Base-by-base conservation (phyloP, 1,140 invertebrate genomes). In the Artemia franciscana region DNA sequence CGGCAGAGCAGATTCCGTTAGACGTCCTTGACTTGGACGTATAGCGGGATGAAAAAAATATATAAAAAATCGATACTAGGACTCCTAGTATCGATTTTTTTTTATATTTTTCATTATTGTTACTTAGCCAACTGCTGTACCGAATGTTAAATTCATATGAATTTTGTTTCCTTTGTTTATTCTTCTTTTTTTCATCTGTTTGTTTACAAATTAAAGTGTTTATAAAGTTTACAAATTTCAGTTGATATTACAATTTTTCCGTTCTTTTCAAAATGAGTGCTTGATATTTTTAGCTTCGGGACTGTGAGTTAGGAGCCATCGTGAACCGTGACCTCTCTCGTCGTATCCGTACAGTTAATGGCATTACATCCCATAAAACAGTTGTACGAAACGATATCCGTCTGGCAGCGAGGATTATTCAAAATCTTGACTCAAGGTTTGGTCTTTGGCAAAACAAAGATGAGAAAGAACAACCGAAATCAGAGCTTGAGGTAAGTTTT, bases 311-410 rank as follows among this genome's bases (percentile, higher is more conserved):
- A 65, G 89, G 90, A 56, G 91, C 86, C 2, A 92, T 92, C 68
- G 86, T 96, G 1, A 96, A 96, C 72, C 78, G 93, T 3, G 94
- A 98, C 74, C 74, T 97, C 12, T 90, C 85, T 64, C 82, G 91
- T 18, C 80, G 95, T 27, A 88, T 98, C 60, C 82, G 95, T 0
- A 84, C 88, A 4, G 87, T 93, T 0, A 93, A 89, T 73, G 92
- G 93, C 5, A 81, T 98, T 3, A 90, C 91, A 0, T 83, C 86
- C 15, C 90, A 96, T 71, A 90, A 91, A 67, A 81, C 84, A 66
- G 85, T 97, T 57, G 84, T 95, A 3, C 79, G 88, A 26, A 82
- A 89, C 30, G 94, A 98, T 71, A 90, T 98, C 24, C 86, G 91
- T 67, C 77, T 96, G 18, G 86, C 91, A 23, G 92, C 94, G 0